phyloP scores from a whole-genome alignment of 2,113 vertebrate species.

The Labeo catla region DNA sequence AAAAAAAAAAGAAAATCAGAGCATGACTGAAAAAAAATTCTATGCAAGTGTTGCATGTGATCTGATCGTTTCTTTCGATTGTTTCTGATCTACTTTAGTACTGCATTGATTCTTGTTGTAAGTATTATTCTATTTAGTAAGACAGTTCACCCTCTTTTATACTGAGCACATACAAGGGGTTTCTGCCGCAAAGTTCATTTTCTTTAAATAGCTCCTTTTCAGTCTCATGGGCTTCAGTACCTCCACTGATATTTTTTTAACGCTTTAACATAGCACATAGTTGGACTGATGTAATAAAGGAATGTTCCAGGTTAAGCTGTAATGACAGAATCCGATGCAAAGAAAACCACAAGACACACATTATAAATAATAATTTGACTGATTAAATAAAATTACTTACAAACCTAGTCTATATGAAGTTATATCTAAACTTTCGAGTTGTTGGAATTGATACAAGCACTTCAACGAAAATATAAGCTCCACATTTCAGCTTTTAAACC shows the following conservation, averaged over 20 bases:
- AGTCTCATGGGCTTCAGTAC: conserved; percentile 36
- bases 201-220: conserved; percentile 11
- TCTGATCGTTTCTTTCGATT: conserved; percentile 75
- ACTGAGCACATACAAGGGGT: conserved; percentile 44
- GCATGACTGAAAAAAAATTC: conserved; percentile 72
- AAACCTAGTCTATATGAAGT: too few species aligned
- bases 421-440: too few species aligned
- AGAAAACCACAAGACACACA: background rate
- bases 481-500: background rate
- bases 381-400: background rate
- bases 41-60: conserved; percentile 86
- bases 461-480: background rate
- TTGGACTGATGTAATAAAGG: background rate
- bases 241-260: background rate
- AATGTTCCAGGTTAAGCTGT: background rate
- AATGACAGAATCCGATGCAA: background rate
- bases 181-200: conserved; percentile 6
- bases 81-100: conserved; percentile 75
- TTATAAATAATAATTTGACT: background rate
- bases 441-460: background rate
- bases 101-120: conserved; percentile 72
- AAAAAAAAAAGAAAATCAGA: conserved; percentile 75
- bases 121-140: conserved; percentile 73
- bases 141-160: conserved; percentile 68
- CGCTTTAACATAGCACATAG: background rate